Evolutionary conservation across 2,113 vertebrate genomes (phyloP).

Genomic region (Alectura lathami): DNA sequence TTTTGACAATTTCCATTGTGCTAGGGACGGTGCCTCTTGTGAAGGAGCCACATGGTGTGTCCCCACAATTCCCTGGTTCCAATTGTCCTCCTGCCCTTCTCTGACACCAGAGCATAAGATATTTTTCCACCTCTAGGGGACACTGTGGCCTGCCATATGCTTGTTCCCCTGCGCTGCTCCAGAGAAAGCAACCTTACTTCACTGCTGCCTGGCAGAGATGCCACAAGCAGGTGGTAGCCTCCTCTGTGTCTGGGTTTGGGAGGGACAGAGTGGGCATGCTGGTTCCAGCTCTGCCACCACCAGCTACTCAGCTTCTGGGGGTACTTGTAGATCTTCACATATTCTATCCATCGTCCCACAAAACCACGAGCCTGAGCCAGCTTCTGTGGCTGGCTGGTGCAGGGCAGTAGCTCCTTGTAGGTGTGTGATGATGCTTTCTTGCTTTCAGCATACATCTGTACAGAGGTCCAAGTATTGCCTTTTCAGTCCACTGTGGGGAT

Average conservation of each 20-base stretch:
- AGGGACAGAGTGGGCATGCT: accelerated
- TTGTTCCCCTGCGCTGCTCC: accelerated
- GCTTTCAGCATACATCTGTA: not conserved
- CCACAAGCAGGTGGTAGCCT: not conserved
- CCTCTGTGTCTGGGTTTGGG: not conserved
- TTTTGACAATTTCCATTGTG: not conserved
- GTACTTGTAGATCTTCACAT: not conserved
- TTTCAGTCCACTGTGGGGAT: not conserved
- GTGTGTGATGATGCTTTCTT: not conserved
- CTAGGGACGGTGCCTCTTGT: too few species aligned
- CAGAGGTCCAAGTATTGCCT: not conserved
- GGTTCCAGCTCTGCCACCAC: not conserved
- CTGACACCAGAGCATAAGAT: not conserved
- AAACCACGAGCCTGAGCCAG: not conserved
- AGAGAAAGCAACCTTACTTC: not conserved
- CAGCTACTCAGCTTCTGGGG: not conserved
- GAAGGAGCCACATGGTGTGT: not conserved
- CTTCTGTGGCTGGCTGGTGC: not conserved
- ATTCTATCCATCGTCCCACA: not conserved
- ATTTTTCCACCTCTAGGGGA: slow-evolving; percentile 63
- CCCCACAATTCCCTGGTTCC: accelerated
- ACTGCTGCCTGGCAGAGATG: not conserved
- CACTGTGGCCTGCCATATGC: slow-evolving; percentile 46
- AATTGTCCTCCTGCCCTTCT: not conserved
- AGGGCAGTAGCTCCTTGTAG: not conserved